These are phyloP conservation scores for Stictonetta naevosa DNA, from an alignment of 2,113 vertebrate species.

Conservation along the genomic window DNA sequence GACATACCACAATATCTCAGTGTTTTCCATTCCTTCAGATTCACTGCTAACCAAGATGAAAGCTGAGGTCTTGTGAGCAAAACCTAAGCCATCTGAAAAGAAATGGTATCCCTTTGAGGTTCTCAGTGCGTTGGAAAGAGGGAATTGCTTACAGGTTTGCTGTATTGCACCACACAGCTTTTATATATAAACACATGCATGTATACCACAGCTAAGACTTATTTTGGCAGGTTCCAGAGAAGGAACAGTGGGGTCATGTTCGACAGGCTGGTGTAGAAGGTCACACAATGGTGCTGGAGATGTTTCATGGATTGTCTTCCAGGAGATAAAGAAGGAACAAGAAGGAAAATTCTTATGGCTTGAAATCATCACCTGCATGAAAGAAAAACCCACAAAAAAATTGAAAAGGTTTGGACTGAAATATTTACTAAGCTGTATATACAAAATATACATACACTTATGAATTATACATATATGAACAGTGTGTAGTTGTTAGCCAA, in stretches of 20 bases:
- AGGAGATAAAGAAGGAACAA: background rate
- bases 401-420: background rate
- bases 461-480: background rate
- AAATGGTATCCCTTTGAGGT: background rate
- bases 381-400: background rate
- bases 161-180: background rate
- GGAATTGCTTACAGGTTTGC: background rate
- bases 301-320: background rate
- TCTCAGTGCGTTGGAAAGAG: constrained; percentile 34
- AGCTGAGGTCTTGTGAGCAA: constrained; percentile 46
- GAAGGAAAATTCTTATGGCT: background rate
- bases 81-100: constrained; percentile 41
- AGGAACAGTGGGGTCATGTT: background rate
- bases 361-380: background rate
- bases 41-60: constrained; percentile 57
- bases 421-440: background rate
- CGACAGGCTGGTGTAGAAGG: background rate
- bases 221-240: background rate
- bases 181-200: background rate
- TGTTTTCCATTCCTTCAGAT: constrained; percentile 42
- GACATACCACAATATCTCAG: background rate
- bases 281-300: background rate
- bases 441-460: background rate
- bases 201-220: background rate
- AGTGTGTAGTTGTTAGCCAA: background rate